Percentiles rank a stretch among this genome's conserved stretches.
Evolutionary conservation across 2,113 vertebrate genomes (phyloP).

Genomic region (Ammospiza caudacuta): DNA sequence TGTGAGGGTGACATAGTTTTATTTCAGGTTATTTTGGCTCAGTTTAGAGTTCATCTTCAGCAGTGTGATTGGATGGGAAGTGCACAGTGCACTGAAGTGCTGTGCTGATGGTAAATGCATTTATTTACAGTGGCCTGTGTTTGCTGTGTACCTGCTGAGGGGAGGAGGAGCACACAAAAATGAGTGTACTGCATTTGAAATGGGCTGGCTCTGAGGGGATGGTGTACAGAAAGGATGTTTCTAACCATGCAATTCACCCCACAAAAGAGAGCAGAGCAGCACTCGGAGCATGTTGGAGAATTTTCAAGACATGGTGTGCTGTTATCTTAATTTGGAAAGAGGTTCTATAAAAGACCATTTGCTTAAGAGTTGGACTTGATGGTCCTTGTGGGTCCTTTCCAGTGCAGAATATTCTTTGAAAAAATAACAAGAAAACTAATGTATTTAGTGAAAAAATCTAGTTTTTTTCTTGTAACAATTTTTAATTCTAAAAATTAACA

Average conservation of each 20-base stretch:
- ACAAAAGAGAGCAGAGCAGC: not conserved
- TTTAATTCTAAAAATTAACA: not conserved
- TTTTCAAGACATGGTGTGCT: not conserved
- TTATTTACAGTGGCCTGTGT: not conserved
- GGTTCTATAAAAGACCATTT: not conserved
- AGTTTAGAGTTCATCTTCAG: not conserved
- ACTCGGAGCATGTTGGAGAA: not conserved
- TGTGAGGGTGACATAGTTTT: not conserved
- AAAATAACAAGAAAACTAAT: not conserved
- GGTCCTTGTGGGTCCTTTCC: not conserved
- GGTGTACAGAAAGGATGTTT: not conserved
- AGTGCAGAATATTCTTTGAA: not conserved
- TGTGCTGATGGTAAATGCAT: not conserved
- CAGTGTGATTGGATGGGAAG: not conserved
- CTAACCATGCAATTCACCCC: not conserved
- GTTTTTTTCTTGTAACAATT: not conserved
- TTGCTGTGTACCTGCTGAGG: not conserved
- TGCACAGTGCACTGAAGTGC: not conserved
- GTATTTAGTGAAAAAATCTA: not conserved
- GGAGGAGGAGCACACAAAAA: not conserved
- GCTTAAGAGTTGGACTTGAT: no score
- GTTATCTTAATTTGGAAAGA: not conserved
- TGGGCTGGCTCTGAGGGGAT: not conserved
- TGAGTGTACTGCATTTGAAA: not conserved
- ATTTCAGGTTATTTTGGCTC: slow-evolving; percentile 11